These are phyloP conservation scores for Sphaerodactylus townsendi DNA, from an alignment of 2,113 vertebrate species.

Conservation along the genomic window DNA sequence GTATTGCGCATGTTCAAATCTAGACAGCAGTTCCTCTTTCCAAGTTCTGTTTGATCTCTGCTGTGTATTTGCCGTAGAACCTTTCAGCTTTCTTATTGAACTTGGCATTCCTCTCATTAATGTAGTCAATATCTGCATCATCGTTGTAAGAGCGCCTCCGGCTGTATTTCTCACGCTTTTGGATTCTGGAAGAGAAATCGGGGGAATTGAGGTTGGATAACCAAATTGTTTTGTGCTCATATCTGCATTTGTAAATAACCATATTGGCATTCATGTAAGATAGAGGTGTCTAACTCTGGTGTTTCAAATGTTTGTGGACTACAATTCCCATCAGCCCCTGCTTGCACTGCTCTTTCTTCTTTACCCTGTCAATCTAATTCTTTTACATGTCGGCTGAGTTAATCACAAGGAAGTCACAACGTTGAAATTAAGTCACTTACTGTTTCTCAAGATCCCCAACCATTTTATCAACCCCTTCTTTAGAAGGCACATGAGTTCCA, in stretches of 20 bases:
- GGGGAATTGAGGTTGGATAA: rapidly evolving
- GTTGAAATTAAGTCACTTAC: slow-evolving; percentile 68
- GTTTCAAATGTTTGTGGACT: too few relatives aligned
- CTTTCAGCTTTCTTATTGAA: slow-evolving; percentile 99
- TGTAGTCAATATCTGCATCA: slow-evolving; percentile 95
- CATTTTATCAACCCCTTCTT: slow-evolving; percentile 91
- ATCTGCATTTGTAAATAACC: too few relatives aligned
- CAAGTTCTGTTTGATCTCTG: slow-evolving; percentile 97
- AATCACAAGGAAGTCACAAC: background rate
- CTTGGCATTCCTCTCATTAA: slow-evolving; percentile 97
- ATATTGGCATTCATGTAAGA: too few relatives aligned
- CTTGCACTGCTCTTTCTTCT: background rate
- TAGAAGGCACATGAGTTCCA: slow-evolving; percentile 88
- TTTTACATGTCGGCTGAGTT: background rate
- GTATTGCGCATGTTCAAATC: rapidly evolving
- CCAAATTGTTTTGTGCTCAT: background rate
- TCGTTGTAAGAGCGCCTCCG: slow-evolving; percentile 93
- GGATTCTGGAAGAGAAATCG: slow-evolving; percentile 78
- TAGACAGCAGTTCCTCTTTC: slow-evolving; percentile 95
- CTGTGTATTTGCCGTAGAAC: slow-evolving; percentile 97
- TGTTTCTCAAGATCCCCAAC: slow-evolving; percentile 94
- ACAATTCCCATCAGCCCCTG: too few relatives aligned
- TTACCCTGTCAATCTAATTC: background rate
- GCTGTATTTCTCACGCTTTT: slow-evolving; percentile 94
- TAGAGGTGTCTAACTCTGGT: too few relatives aligned